These are phyloP conservation scores for Acanthisitta chloris DNA, from an alignment of 2,113 vertebrate genomes.

Conservation along the genomic window DNA sequence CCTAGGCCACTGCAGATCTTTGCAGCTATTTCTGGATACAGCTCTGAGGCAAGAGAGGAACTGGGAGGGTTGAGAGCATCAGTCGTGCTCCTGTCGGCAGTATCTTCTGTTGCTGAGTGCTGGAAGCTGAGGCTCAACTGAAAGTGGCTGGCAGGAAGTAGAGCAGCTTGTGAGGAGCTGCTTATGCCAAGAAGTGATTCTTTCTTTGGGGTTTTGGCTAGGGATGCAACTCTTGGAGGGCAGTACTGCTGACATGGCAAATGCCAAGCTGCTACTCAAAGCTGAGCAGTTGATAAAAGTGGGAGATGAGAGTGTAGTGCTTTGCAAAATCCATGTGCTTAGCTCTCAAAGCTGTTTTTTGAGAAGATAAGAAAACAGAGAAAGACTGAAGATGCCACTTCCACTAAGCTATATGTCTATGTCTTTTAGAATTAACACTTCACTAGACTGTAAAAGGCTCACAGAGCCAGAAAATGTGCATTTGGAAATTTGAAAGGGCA, in stretches of 20 bases:
- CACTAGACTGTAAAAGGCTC: not conserved
- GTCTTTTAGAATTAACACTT: not conserved
- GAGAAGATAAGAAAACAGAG: not conserved
- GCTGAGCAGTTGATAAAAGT: slow-evolving; percentile 3
- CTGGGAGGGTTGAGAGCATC: not conserved
- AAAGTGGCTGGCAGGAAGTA: not conserved
- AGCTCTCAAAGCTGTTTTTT: not conserved
- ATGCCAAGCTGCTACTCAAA: not conserved
- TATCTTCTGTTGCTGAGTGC: not conserved
- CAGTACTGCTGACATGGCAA: not conserved
- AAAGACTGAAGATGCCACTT: not conserved
- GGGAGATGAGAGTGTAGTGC: not conserved
- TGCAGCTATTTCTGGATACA: not conserved
- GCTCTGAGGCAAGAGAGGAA: not conserved
- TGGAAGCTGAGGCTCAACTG: not conserved
- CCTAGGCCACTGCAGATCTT: not conserved
- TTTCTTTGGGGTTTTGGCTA: slow-evolving; percentile 15
- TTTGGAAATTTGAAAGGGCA: slow-evolving; percentile 3
- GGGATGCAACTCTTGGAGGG: not conserved
- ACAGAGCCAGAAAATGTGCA: not conserved
- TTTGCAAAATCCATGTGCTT: not conserved
- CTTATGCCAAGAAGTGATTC: not conserved
- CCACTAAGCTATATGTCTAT: not conserved
- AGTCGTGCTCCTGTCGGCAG: not conserved
- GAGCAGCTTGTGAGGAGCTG: not conserved